These are phyloP conservation scores for Pandion haliaetus DNA, from an alignment of 2,113 vertebrate genomes.

Conservation along the genomic window DNA sequence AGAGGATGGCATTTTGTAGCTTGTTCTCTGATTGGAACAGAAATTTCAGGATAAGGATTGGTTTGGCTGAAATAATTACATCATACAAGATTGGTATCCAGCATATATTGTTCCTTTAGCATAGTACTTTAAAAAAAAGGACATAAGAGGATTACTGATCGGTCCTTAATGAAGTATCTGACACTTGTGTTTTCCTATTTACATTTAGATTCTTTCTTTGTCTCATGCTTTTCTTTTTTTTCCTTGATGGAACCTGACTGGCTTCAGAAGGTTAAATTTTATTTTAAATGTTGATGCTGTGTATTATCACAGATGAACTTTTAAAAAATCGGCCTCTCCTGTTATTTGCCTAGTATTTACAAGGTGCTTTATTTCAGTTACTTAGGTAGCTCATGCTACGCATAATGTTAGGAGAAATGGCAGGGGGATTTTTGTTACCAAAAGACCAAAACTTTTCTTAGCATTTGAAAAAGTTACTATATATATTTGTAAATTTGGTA, in stretches of 20 bases:
- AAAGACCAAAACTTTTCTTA: neutral
- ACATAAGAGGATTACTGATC: slow-evolving; percentile 45
- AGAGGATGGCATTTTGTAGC: neutral
- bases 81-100: neutral
- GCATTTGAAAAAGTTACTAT: neutral
- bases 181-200: slow-evolving; percentile 33
- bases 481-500: neutral
- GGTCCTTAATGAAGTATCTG: slow-evolving; percentile 33
- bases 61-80: neutral
- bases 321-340: neutral
- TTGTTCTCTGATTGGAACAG: neutral
- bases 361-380: neutral
- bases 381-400: neutral
- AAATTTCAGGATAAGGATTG: neutral
- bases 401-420: neutral
- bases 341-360: neutral
- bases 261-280: neutral
- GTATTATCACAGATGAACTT: neutral
- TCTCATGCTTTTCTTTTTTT: neutral
- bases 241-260: neutral
- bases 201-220: slow-evolving; percentile 51
- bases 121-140: neutral
- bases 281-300: neutral
- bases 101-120: neutral
- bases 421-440: neutral